Evolutionary conservation across 2,113 vertebrate species (phyloP), one percentile per base, ranked within the genome.

Genomic region (Phylloscopus trochiloides): DNA sequence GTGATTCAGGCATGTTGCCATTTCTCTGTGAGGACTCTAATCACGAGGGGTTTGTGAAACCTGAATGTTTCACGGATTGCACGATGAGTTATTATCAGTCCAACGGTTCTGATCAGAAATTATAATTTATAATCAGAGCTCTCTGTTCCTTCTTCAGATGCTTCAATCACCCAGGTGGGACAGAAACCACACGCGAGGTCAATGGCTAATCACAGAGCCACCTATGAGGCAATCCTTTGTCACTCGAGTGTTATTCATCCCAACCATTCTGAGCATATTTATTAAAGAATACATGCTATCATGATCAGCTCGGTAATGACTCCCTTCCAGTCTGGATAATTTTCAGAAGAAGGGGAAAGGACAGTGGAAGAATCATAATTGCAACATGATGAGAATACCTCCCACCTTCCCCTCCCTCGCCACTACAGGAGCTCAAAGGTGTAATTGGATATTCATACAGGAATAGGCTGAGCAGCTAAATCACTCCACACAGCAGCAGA

Each of bases 61-160:
- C 90, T 94, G 94, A 91, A 75, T 86, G 29, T 94, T 96, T 78
- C 84, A 85, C 0, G 10, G 61, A 66, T 81, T 89, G 61, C 77
- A 59, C 12, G 14, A 75, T 68, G 73, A 78, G 48, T 94, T 90
- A 88, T 96, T 93, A 92, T 80, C 86, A 79, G 72, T 34, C 71
- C 88, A 67, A 48, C 3, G 12, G 51, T 71, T 88, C 72, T 45
- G 76, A 88, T 95, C 74, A 92, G 79, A 81, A 92, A 93, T 22
- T 26, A 36, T 66, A 76, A 95, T 89, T 94, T 87, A 77, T 81
- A 95, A 95, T 97, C 82, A 95, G 71, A 93, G 92, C 68, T 67
- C 43, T 70, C 85, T 86, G 31, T 76, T 94, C 78, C 82, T 82
- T 87, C 54, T 66, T 95, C 82, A 80, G 82, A 57, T 38, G 52